Base-by-base conservation (phyloP, 2,888 invertebrate species). In the Tinea semifulvella region DNA sequence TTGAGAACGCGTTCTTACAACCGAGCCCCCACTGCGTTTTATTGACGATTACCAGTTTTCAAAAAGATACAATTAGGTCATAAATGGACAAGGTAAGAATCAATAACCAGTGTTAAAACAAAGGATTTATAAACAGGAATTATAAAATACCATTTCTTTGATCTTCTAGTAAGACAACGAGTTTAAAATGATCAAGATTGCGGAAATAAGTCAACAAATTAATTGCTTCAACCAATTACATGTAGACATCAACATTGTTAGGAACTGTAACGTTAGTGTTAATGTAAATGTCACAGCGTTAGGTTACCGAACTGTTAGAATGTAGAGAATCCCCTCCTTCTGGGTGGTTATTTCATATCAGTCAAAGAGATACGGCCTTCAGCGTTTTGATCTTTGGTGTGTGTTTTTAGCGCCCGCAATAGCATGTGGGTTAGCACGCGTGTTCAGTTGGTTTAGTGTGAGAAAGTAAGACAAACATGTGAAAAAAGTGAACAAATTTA, bases 251-350 rank as follows among this genome's bases (percentile, higher is more conserved):
- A 19, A 40, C 20, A 40, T 40, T 40, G 14, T 10, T 19, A 17
- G 11, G 7, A 19, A 19, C 10, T 40, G 18, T 11, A 20, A n/a
- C 20, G n/a, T 40, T 40, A 19, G 31, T 31, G 14, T 31, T 17
- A n/a, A 7, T 14, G 14, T 4, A 36, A n/a, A n/a, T 36, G 3
- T 36, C 36, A 16, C 4, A 17, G 36, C 31, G 31, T 31, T 36
- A 36, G 16, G 28, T 28, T 28, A 28, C 7, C 36, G 36, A 3
- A 3, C 17, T 16, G 36, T 36, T 36, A 36, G 16, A 36, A 36
- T 11, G 36, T 36, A 36, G 17, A 18, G 36, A 36, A 36, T 36
- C 36, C 36, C 36, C 36, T 14, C 36, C 18, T 10, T 36, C 18
- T 6, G 3, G 31, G 31, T 31, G 36, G 36, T 18, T 18, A 36